Percentiles rank a stretch among this genome's conserved stretches.
Evolutionary conservation across 2,113 vertebrate species (phyloP).

Genomic region (Seriola quinqueradiata): DNA sequence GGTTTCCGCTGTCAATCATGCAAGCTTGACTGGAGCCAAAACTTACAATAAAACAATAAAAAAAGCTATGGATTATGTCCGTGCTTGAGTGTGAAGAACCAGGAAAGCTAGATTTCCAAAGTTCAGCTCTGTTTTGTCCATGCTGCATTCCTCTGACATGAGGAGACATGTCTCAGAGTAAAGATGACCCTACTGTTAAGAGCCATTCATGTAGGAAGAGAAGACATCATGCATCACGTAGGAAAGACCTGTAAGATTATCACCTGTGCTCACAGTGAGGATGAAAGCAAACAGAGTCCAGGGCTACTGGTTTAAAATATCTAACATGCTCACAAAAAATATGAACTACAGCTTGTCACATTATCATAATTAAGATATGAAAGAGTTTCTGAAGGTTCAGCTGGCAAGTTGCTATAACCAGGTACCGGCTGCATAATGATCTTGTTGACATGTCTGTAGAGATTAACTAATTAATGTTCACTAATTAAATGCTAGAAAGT

Average conservation of each 20-base stretch:
- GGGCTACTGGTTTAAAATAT: not conserved
- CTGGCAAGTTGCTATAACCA: not conserved
- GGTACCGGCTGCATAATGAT: no score
- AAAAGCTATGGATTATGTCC: constrained; percentile 26
- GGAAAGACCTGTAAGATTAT: not conserved
- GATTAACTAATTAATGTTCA: no score
- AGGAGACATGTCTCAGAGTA: not conserved
- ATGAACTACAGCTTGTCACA: not conserved
- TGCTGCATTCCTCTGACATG: constrained; percentile 49
- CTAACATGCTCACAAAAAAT: constrained; percentile 1
- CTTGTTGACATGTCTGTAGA: no score
- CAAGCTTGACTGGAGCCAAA: constrained; percentile 57
- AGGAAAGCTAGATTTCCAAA: constrained; percentile 9
- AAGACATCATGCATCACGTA: constrained; percentile 41
- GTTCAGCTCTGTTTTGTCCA: constrained; percentile 36
- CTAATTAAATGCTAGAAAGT: no score
- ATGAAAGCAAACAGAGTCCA: constrained; percentile 9
- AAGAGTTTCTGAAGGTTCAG: not conserved
- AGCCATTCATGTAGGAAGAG: constrained; percentile 16
- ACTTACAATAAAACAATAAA: not conserved
- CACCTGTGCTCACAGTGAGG: constrained; percentile 81
- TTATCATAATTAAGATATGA: no score
- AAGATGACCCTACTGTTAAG: not conserved
- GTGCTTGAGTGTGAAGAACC: constrained; percentile 35
- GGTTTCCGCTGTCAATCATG: constrained; percentile 64